Conservation (phyloP, 2,888 invertebrate genomes). For the Macroteleia sp. region DNA sequence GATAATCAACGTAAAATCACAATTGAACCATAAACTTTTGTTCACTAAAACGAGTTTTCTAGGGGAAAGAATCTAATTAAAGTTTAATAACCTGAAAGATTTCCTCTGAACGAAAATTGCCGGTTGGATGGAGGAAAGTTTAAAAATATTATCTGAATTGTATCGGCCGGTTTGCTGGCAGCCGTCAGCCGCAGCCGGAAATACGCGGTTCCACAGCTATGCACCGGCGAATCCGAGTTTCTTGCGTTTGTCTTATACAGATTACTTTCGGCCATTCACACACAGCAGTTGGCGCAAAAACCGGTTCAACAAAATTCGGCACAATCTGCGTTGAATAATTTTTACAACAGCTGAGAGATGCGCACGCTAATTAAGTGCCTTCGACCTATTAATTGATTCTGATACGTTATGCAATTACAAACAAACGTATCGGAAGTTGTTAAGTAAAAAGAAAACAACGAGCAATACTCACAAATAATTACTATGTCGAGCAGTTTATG, state of each 20-base stretch:
- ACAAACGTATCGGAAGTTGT: not conserved
- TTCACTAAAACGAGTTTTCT: not conserved
- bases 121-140: conserved; percentile 40
- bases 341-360: conserved; percentile 23
- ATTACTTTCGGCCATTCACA: conserved; percentile 60
- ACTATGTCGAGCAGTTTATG: conserved; percentile 34
- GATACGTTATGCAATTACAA: conserved; percentile 10
- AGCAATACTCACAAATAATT: conserved; percentile 29
- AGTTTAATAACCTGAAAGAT: conserved; percentile 20
- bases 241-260: conserved; percentile 54
- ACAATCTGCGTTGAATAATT: conserved; percentile 7
- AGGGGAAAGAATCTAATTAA: conserved; percentile 1
- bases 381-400: conserved; percentile 6
- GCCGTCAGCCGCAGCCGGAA: conserved; percentile 72
- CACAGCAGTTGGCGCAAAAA: conserved; percentile 44
- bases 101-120: conserved; percentile 21
- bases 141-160: conserved; percentile 49
- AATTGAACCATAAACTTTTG: not conserved
- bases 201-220: conserved; percentile 80
- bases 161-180: conserved; percentile 40
- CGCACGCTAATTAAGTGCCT: conserved; percentile 17
- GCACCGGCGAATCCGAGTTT: conserved; percentile 74
- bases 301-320: conserved; percentile 33
- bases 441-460: conserved; percentile 25
- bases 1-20: too few species aligned